Evolutionary conservation across 2,797 vertebrate genomes (phyloP), one percentile per base, ranked within the genome.

Genomic region (Spondyliosoma cantharus): DNA sequence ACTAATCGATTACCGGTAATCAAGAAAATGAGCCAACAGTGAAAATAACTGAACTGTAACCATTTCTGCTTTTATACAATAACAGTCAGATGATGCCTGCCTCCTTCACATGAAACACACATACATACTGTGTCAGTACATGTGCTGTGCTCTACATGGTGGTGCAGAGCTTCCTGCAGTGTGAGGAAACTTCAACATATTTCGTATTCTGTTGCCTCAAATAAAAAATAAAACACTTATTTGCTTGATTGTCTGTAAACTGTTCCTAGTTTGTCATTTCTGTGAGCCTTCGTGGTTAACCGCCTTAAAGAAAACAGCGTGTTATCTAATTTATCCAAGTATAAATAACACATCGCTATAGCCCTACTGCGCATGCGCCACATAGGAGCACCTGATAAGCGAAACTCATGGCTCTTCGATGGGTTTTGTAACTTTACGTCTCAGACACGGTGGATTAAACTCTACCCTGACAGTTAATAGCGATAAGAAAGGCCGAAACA

Each of bases 301-400:
- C 7, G 19, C 16, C 6, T 25, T 27, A 24, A 24, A 27, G 48
- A 54, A 46, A 12, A 11, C 37, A 37, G 7, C n/a, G 37, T 49
- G 13, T 49, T 48, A 22, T 24, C 1, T 63, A 2, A 57, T 69
- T 19, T 48, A 4, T 43, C 7, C 19, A 24, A 13, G 15, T 29
- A 5, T 50, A 2, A n/a, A 64, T 20, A 46, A 24, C 5, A 20
- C 29, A 20, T 15, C 0, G 25, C n/a, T 46, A 7, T 3, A 5
- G 43, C 1, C 27, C 2, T 3, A 61, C 0, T 71, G 77, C 88
- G 88, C 87, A 70, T 81, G 90, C 81, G 86, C 78, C 15, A 2
- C 8, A 1, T 0, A 14, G 52, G 3, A 45, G 24, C 45, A 65
- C 48, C 50, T 46, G 14, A 49, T 63, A 43, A 80, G 66, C 32